A percentile compares a stretch with the other conserved stretches of the same genome.
Conservation (phyloP, 30 jellyfish, hydroid and myxozoan species). For the Turritopsis rubra region DNA sequence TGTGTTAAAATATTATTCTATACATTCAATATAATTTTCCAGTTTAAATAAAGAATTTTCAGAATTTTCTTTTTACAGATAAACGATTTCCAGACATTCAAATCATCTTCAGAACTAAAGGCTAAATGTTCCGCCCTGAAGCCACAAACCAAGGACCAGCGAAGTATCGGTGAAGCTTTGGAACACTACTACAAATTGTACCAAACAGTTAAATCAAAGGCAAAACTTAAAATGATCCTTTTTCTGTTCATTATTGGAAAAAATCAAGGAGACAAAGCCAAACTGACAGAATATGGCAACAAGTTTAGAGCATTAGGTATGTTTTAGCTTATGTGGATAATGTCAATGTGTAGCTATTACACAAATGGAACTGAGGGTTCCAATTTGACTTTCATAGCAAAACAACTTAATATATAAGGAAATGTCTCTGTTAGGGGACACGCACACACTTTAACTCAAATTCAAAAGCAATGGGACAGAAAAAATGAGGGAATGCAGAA, state of each 20-base stretch:
- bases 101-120: conserved; percentile 60
- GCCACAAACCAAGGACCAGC: conserved; percentile 40
- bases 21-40: background rate
- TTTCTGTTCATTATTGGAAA: conserved; percentile 68
- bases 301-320: conserved; percentile 56
- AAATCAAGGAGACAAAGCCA: conserved; percentile 59
- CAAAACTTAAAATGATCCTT: conserved; percentile 50
- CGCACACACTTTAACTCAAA: too few relatives aligned
- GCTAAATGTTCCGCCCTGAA: conserved; percentile 42
- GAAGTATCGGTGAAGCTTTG: conserved; percentile 87
- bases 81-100: conserved; percentile 57
- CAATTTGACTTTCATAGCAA: too few relatives aligned
- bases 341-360: too few relatives aligned
- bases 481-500: too few relatives aligned
- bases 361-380: too few relatives aligned
- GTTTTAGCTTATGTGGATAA: too few relatives aligned
- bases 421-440: too few relatives aligned
- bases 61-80: conserved; percentile 39
- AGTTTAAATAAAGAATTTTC: background rate
- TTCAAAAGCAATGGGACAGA: too few relatives aligned
- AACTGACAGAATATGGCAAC: conserved; percentile 52
- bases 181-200: conserved; percentile 60
- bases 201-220: conserved; percentile 57
- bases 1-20: background rate
- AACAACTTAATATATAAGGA: too few relatives aligned